Conservation (phyloP, 2,888 invertebrate genomes). For the Cotesia congregata region DNA sequence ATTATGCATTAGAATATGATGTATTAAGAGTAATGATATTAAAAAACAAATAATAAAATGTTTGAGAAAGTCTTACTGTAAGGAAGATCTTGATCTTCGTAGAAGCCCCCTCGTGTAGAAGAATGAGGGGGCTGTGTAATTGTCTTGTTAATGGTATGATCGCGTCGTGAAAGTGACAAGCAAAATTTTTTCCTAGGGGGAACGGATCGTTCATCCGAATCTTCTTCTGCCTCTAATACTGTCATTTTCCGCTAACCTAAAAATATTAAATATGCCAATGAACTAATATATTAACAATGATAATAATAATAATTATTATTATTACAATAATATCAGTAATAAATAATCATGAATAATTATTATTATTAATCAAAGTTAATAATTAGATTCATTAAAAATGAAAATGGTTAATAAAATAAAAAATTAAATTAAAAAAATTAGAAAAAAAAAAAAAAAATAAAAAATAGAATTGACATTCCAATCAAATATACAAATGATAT, state of each 20-base stretch:
- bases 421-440: conserved; percentile 11
- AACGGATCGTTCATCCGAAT: conserved; percentile 69
- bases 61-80: conserved; percentile 51
- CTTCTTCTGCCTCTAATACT: conserved; percentile 72
- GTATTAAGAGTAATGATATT: conserved; percentile 11
- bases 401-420: not conserved
- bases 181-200: conserved; percentile 71
- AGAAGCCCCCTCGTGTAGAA: conserved; percentile 57
- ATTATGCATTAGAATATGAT: not conserved
- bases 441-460: not conserved
- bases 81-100: conserved; percentile 53
- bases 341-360: not conserved
- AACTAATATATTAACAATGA: conserved; percentile 7
- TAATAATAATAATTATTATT: conserved; percentile 30
- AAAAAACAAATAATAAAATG: not conserved
- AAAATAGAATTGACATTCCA: conserved; percentile 11
- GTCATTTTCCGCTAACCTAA: conserved; percentile 72
- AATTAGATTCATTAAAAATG: conserved; percentile 6
- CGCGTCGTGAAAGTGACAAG: conserved; percentile 63
- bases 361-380: not conserved
- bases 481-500: conserved; percentile 20
- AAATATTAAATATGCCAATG: conserved; percentile 30
- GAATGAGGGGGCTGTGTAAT: conserved; percentile 59
- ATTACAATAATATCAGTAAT: not conserved
- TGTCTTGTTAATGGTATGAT: conserved; percentile 50